A percentile compares a stretch with the other conserved stretches of the same genome.
phyloP scores from a whole-genome alignment of 2,113 vertebrate genomes.

The Syngnathoides biaculeatus region DNA sequence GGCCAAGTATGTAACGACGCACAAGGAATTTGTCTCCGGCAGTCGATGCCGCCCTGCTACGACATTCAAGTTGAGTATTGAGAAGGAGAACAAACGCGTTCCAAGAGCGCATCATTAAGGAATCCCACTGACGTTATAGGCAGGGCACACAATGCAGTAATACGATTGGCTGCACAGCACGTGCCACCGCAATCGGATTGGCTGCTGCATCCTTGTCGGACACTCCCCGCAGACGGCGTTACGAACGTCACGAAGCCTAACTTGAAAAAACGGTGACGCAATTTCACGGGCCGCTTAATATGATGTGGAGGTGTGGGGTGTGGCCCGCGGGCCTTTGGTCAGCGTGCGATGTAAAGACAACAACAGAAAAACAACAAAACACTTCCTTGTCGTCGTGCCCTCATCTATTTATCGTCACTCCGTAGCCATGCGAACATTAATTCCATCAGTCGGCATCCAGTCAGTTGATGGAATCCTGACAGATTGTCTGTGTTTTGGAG shows the following conservation, averaged over 20 bases:
- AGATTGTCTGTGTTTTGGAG: constrained; percentile 72
- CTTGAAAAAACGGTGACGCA: not conserved
- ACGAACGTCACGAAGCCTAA: not conserved
- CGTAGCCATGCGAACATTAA: constrained; percentile 64
- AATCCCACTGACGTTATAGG: too few relatives aligned
- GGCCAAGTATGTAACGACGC: too few relatives aligned
- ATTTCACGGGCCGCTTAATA: not conserved
- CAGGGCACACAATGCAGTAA: too few relatives aligned
- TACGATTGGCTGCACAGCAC: too few relatives aligned
- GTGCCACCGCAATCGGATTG: too few relatives aligned
- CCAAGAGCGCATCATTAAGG: too few relatives aligned
- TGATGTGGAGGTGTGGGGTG: not conserved
- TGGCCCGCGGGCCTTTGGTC: not conserved
- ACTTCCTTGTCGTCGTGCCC: constrained; percentile 25
- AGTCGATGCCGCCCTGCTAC: too few relatives aligned
- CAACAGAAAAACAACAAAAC: not conserved
- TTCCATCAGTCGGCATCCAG: constrained; percentile 67
- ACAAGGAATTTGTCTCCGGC: too few relatives aligned
- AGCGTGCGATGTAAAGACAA: not conserved
- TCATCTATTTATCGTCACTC: constrained; percentile 44
- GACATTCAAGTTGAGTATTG: too few relatives aligned
- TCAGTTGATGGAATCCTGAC: constrained; percentile 73
- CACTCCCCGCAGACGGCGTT: too few relatives aligned
- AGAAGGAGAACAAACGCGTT: too few relatives aligned
- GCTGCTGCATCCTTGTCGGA: too few relatives aligned